Evolutionary conservation across 2,113 vertebrate species (phyloP).

Genomic region (Seriola quinqueradiata): DNA sequence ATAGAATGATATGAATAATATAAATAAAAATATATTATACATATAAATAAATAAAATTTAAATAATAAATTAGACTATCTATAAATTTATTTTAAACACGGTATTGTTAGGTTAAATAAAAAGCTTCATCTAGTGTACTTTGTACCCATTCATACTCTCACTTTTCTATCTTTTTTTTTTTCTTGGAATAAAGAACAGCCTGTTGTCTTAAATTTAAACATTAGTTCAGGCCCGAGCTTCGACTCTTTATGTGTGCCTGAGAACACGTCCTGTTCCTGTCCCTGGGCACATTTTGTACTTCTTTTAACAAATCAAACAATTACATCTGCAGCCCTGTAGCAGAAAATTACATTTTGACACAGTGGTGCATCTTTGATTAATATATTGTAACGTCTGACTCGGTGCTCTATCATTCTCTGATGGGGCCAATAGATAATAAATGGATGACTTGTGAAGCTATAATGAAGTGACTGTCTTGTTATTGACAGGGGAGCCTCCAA

Average conservation of each 20-base stretch:
- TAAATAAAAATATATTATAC: too few relatives aligned
- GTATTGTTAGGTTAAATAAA: not conserved
- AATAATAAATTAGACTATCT: not conserved
- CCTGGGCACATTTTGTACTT: conserved; percentile 26
- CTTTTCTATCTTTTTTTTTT: conserved; percentile 45
- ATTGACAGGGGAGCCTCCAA: conserved; percentile 76
- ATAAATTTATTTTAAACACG: not conserved
- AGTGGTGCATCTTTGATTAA: conserved; percentile 69
- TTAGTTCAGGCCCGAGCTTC: not conserved
- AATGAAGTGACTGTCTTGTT: conserved; percentile 80
- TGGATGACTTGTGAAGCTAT: conserved; percentile 76
- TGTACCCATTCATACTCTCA: conserved; percentile 31
- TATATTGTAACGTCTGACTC: conserved; percentile 66
- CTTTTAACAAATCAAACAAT: conserved; percentile 77
- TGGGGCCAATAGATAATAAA: conserved; percentile 73
- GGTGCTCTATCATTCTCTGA: conserved; percentile 34
- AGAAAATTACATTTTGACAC: conserved; percentile 77
- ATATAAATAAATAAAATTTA: too few relatives aligned
- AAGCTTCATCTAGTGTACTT: too few relatives aligned
- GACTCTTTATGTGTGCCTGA: conserved; percentile 20
- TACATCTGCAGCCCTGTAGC: conserved; percentile 32
- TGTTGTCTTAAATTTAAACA: conserved; percentile 50
- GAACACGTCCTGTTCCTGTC: not conserved
- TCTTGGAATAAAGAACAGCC: conserved; percentile 1
- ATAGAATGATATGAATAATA: too few relatives aligned